Base-by-base conservation (phyloP, 2,797 vertebrate species). In the Cuniculus paca region DNA sequence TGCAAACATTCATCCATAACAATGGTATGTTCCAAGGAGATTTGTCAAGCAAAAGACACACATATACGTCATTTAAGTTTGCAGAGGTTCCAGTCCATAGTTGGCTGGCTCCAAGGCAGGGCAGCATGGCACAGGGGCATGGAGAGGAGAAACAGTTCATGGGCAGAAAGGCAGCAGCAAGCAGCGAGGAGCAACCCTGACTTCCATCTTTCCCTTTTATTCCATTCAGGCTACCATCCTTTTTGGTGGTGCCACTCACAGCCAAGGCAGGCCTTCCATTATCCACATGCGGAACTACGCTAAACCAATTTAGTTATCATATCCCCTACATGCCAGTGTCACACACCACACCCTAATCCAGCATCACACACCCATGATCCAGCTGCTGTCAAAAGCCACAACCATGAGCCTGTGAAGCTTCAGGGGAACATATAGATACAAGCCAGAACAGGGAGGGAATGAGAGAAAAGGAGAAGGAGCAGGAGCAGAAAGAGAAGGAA, bases 11-110 rank as follows among this genome's bases (percentile, higher is more conserved):
- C 24, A 93, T 26, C 48, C 36, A 22, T n/a, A 82, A 65, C 10
- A 93, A 54, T 81, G 26, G 50, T 91, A 65, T 24, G 80, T n/a
- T 93, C 34, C 17, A 88, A 88, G 39, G 4, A 92, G 81, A 78
- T 13, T 61, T 17, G n/a, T 77, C 91, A 81, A 58, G 13, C 16
- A 92, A 83, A 88, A 82, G 28, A 77, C 14, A 3, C 31, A 45
- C 75, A 34, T 17, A 34, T 12, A 16, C 74, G 26, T 31, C 24
- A 34, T 13, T 42, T 11, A 42, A 48, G 50, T 28, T 28, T 28
- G 39, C 11, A 12, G 39, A 14, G 70, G 39, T 45, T 75, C 45
- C 72, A 45, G 42, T 74, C 39, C 42, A 31, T 1, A 16, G 72
- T 28, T 1, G 2, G 12, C 72, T 45, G 24, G 72, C 72, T 45